Base-by-base conservation (phyloP, 2,797 vertebrate species). In the Pseudopleuronectes americanus region DNA sequence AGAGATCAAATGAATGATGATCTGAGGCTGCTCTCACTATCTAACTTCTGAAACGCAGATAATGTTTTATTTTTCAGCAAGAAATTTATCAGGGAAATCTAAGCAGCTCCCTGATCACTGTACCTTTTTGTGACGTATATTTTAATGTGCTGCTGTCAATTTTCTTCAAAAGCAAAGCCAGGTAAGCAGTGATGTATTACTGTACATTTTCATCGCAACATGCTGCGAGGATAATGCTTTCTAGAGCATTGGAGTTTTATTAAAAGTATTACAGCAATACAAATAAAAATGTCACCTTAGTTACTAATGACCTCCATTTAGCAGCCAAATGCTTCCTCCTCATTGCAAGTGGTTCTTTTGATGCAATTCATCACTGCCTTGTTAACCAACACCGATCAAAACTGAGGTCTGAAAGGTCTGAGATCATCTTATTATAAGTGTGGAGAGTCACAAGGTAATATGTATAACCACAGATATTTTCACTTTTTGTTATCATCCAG, bases 11-110 rank as follows among this genome's bases (percentile, higher is more conserved):
- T 13, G 5, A 43, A 17, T 72, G 58, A 79, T 71, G 73, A 69
- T 74, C 48, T 22, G 31, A 73, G 68, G 66, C 48, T 55, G 13
- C 26, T 68, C 33, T 22, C 13, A 43, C 4, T 13, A 33, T 33
- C 31, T 33, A 16, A 43, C 41, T 43, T 43, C 41, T 13, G 4
- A 43, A 13, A 13, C 14, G 1, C 41, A 54, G 59, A 51, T 63
- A 68, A 66, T 79, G 41, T 43, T 80, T 76, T 16, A 57, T 62
- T 74, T 76, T 65, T 5, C 10, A 9, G 22, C 22, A 24, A 12
- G 23, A 13, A 12, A 52, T 51, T 7, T 33, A 33, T 33, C 8
- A 43, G 22, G 9, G 21, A 26, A 23, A 13, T 22, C 1, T 61
- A 31, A 58, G 2, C 19, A 33, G 31, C 31, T 33, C 31, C 9